Evolutionary conservation across 2,888 invertebrate species (phyloP).

Genomic region (Andricus quercusramuli): DNA sequence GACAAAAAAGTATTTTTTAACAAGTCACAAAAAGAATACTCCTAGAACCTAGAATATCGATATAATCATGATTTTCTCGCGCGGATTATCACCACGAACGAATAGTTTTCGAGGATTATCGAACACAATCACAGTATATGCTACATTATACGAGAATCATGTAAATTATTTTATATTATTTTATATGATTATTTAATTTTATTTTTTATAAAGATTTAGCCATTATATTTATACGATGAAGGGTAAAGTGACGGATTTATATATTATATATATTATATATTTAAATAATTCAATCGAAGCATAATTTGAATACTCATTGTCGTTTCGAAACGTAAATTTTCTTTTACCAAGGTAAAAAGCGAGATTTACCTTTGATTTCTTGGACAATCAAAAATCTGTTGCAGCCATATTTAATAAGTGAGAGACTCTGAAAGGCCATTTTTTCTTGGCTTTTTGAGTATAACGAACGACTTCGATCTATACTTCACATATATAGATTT

Average conservation of each 20-base stretch:
- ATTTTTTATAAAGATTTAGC: slow-evolving; percentile 69
- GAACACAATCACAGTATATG: slow-evolving; percentile 41
- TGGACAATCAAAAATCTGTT: slow-evolving; percentile 49
- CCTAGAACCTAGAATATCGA: slow-evolving; percentile 38
- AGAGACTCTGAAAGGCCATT: slow-evolving; percentile 42
- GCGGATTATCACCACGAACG: slow-evolving; percentile 41
- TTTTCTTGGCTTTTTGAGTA: slow-evolving; percentile 44
- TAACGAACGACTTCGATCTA: slow-evolving; percentile 33
- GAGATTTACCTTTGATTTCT: slow-evolving; percentile 46
- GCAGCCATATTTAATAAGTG: slow-evolving; percentile 55
- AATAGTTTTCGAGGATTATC: slow-evolving; percentile 43
- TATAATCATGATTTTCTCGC: background rate
- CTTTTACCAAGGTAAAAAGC: slow-evolving; percentile 30
- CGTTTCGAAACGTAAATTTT: slow-evolving; percentile 56
- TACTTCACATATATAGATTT: slow-evolving; percentile 15
- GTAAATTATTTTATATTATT: slow-evolving; percentile 72
- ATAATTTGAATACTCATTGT: slow-evolving; percentile 67
- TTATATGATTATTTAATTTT: slow-evolving; percentile 73
- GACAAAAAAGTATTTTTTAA: slow-evolving; percentile 24
- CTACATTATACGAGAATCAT: slow-evolving; percentile 62
- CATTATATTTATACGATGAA: slow-evolving; percentile 59
- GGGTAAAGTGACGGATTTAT: slow-evolving; percentile 51
- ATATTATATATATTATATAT: slow-evolving; percentile 23
- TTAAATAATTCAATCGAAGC: slow-evolving; percentile 45
- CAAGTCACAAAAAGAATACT: slow-evolving; percentile 39